Base-by-base conservation (phyloP, 2,888 invertebrate genomes). In the Cephonodes hylas region DNA sequence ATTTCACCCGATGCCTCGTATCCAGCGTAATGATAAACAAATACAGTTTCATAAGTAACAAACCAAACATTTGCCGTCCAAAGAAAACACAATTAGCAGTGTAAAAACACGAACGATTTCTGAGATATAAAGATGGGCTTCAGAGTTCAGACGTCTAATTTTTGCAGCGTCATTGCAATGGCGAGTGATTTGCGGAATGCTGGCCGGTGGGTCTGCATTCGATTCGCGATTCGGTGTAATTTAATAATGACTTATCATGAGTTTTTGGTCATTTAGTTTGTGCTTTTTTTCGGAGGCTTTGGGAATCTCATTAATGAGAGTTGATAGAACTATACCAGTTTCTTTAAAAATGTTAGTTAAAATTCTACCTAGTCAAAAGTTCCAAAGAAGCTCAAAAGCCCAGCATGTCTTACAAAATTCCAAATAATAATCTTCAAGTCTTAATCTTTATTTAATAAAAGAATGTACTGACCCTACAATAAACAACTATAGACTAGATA, bases 141-240 rank as follows among this genome's bases (percentile, higher is more conserved):
- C 48, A 15, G 15, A 27, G 27, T 53, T 53, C 18, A 3, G 31
- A 18, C 31, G 10, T 27, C 53, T 18, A 27, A 53, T 53, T 53
- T 53, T 27, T 53, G 53, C 53, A 53, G 18, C 27, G 53, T 53
- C 53, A 53, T 53, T 53, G 27, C 4, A 53, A 10, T 18, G 27
- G 27, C 18, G 20, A 15, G 15, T 6, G 15, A 27, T 53, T 53
- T 53, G 53, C 10, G 31, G 53, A 53, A 53, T 53, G 53, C 53
- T 27, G 27, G 31, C 18, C 53, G 53, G 53, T 31, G 53, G 53
- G 15, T 53, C 31, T 8, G 27, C 18, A 53, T 53, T 53, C 31
- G 53, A 53, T 53, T 53, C 53, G 31, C 53, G 53, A 18, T 53
- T 53, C 53, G 53, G 27, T 18, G 10, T 4, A 53, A 53, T 27